Conservation (phyloP, 2,888 invertebrate genomes). For the Melangyna quadrimaculata region DNA sequence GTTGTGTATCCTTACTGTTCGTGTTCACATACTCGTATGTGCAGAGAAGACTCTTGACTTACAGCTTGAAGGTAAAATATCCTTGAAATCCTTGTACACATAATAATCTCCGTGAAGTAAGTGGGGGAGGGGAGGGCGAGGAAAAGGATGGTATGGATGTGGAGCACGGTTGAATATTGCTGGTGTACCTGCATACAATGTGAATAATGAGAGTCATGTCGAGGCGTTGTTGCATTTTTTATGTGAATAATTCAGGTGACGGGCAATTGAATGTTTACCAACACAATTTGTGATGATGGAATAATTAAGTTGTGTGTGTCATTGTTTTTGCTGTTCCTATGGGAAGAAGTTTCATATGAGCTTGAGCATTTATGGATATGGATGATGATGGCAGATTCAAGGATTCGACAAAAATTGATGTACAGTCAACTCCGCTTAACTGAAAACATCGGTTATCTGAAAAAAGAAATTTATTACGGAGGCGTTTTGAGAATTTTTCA, state of each 20-base stretch:
- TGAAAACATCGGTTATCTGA: too few relatives aligned
- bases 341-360: neutral
- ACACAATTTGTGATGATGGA: conserved; percentile 69
- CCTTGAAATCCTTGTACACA: conserved; percentile 56
- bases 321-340: neutral
- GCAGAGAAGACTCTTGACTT: neutral
- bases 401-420: neutral
- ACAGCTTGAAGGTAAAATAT: conserved; percentile 34
- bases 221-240: conserved; percentile 65
- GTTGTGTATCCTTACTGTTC: neutral
- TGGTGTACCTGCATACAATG: neutral
- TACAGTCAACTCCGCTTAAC: too few relatives aligned
- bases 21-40: neutral
- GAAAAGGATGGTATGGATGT: neutral
- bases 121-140: neutral
- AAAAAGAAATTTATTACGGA: too few relatives aligned
- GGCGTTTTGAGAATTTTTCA: too few relatives aligned
- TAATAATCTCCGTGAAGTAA: conserved; percentile 29
- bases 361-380: neutral
- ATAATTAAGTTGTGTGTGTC: conserved; percentile 61
- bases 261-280: conserved; percentile 71
- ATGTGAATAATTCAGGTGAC: conserved; percentile 67
- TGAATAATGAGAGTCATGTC: conserved; percentile 29
- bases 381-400: neutral
- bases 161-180: neutral